Evolutionary conservation across 2,888 invertebrate genomes (phyloP).

Genomic region (Sturmia bella): DNA sequence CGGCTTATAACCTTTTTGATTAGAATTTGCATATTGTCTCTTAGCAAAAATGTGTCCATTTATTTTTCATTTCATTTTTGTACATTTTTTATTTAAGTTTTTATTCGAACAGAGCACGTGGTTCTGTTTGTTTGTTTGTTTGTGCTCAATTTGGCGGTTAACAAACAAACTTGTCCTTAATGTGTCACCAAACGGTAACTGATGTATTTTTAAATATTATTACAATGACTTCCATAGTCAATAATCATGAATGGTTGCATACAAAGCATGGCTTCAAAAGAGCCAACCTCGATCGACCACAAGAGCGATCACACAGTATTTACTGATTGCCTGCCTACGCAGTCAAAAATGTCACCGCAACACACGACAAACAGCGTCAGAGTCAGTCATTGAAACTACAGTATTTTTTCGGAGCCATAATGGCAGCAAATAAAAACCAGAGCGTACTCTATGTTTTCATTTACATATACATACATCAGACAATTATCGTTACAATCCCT

Average conservation of each 20-base stretch:
- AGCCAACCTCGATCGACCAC: no score
- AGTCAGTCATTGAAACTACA: no score
- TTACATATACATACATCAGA: no score
- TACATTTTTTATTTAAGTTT: background rate
- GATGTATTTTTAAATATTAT: constrained; percentile 69
- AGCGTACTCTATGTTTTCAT: no score
- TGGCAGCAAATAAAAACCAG: no score
- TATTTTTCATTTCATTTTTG: constrained; percentile 9
- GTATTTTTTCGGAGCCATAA: no score
- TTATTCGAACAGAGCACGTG: background rate
- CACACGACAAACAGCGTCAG: no score
- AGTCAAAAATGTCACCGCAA: no score
- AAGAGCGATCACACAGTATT: no score
- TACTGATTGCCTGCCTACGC: background rate
- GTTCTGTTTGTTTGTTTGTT: background rate
- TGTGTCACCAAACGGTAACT: constrained; percentile 70
- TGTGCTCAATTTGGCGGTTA: constrained; percentile 60
- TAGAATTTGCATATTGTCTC: constrained; percentile 53
- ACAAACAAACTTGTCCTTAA: constrained; percentile 70
- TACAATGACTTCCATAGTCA: constrained; percentile 66
- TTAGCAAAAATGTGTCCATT: constrained; percentile 41
- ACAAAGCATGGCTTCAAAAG: no score
- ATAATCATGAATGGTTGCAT: constrained; percentile 60
- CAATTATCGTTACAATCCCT: no score
- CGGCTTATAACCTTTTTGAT: constrained; percentile 66